Conservation (phyloP, 2,113 vertebrate species). For the Bos taurus region DNA sequence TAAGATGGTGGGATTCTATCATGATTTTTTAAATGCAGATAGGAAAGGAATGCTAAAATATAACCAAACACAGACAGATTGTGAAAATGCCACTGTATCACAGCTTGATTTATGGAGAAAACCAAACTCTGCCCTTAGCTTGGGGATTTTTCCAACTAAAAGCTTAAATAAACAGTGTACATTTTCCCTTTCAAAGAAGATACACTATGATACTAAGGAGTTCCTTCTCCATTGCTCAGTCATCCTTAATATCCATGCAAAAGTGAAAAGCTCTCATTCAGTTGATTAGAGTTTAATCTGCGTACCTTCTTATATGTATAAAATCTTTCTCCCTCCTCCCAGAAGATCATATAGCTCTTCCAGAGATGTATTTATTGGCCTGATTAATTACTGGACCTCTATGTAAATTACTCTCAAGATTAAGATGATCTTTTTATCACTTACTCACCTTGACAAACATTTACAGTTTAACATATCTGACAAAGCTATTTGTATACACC, state of each 20-base stretch:
- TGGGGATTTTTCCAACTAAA: not conserved
- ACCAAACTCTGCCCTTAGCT: not conserved
- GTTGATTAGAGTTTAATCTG: not conserved
- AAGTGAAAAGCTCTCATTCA: not conserved
- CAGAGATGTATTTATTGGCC: conserved; percentile 32
- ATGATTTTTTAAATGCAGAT: not conserved
- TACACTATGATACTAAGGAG: not conserved
- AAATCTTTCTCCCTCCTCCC: not conserved
- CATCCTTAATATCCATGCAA: not conserved
- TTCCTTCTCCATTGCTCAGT: not conserved
- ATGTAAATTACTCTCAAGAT: conserved; percentile 52
- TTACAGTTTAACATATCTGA: conserved; percentile 41
- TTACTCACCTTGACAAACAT: conserved; percentile 40
- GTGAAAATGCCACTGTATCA: not conserved
- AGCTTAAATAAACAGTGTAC: not conserved
- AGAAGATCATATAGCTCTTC: not conserved
- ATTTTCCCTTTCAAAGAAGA: conserved; percentile 3
- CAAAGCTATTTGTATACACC: not conserved
- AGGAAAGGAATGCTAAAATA: not conserved
- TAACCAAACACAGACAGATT: not conserved
- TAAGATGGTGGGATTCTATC: not conserved
- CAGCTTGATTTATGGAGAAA: not conserved
- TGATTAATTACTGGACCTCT: conserved; percentile 46
- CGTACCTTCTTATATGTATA: not conserved
- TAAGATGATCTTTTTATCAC: not conserved